Evolutionary conservation across 2,113 vertebrate species (phyloP), one percentile per base, ranked within the genome.

Genomic region (Catharus minimus): DNA sequence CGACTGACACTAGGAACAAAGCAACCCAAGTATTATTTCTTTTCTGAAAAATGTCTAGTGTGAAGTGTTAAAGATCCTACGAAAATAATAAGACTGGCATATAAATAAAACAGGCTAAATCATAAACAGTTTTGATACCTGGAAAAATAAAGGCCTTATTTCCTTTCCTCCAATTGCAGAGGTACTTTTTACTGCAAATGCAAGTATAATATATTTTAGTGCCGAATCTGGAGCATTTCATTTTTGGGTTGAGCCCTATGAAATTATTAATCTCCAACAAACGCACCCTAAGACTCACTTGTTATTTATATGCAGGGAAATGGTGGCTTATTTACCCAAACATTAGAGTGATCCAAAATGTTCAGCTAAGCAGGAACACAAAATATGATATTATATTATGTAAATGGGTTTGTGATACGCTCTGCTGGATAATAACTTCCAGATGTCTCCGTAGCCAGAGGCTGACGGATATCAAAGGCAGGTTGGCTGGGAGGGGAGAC

Each of bases 351-450:
- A 83, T 93, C 88, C 94, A 94, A 92, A 96, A 94, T 44, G 91
- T 94, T 95, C 86, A 88, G 81, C 65, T 82, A 92, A 91, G 84
- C 96, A 96, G 95, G 94, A 95, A 74, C 94, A 95, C 94, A 96
- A 96, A 97, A 97, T 95, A 93, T 95, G 93, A 96, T 97, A 95
- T 97, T 96, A 97, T 97, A 97, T 97, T 97, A 97, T 97, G 96
- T 93, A 97, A 96, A 96, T 95, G 88, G 93, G 81, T 94, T 97
- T 96, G 96, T 84, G 96, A 94, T 80, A 94, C 87, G 93, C 97
- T 97, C 96, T 96, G 95, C 93, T 97, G 97, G 94, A 97, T 97
- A 97, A 98, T 98, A 97, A 97, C 96, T 96, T 98, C 90, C 97
- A 97, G 98, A 98, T 98, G 98, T 97, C 96, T 97, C 92, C 85